Percentiles rank a stretch among this genome's conserved stretches.
Evolutionary conservation across 2,888 invertebrate genomes (phyloP).

Genomic region (Diogma glabrata): DNA sequence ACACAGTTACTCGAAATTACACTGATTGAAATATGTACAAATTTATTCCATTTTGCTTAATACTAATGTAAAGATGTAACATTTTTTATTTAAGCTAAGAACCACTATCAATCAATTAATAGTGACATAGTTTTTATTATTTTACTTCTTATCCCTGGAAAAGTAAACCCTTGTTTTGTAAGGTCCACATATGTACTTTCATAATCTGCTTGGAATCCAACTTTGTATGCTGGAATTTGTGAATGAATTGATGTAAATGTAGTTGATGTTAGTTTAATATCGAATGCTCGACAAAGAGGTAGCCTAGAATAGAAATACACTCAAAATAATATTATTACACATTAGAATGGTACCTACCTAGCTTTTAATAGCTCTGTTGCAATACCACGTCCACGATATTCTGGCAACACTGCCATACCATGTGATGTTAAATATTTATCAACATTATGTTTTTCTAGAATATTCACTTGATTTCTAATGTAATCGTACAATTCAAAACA

Average conservation of each 20-base stretch:
- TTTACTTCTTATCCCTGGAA: background rate
- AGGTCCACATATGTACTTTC: constrained; percentile 4
- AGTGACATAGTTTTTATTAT: background rate
- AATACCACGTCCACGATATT: constrained; percentile 11
- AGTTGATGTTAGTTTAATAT: constrained; percentile 9
- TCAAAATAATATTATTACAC: background rate
- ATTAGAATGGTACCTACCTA: background rate
- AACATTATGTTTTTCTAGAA: constrained; percentile 3
- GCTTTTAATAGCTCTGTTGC: constrained; percentile 10
- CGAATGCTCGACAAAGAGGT: constrained; percentile 8
- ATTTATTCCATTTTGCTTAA: too few species aligned
- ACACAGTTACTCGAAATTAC: too few species aligned
- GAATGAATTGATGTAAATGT: constrained; percentile 8
- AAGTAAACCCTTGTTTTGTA: background rate
- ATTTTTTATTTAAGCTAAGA: too few species aligned
- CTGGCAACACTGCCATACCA: constrained; percentile 1
- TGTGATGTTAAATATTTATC: constrained; percentile 8
- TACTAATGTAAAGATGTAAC: too few species aligned
- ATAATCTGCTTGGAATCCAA: constrained; percentile 10
- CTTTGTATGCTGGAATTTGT: constrained; percentile 12
- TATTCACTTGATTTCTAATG: background rate
- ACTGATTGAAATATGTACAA: too few species aligned
- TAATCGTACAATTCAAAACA: background rate
- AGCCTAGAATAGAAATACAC: constrained; percentile 1
- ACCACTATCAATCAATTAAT: background rate